Evolutionary conservation across 2,797 vertebrate species (phyloP).

Genomic region (Cossypha niveicapilla): DNA sequence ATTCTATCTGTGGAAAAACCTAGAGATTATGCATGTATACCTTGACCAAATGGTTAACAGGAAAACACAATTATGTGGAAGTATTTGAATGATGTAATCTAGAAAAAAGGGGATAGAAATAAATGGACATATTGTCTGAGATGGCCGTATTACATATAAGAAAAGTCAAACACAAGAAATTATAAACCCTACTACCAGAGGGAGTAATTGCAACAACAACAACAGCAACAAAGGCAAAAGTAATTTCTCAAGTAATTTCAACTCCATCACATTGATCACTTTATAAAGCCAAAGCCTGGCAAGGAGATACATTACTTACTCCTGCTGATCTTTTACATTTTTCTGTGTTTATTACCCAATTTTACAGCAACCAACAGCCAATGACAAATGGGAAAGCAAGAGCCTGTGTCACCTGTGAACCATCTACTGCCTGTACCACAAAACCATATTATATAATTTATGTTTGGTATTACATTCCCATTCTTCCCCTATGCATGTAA

Average conservation of each 20-base stretch:
- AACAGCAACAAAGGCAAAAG: not conserved
- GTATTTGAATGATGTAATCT: not conserved
- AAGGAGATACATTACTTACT: not conserved
- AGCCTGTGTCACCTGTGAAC: not conserved
- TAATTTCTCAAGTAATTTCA: not conserved
- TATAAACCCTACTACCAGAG: not conserved
- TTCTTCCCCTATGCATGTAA: not conserved
- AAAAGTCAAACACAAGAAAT: not conserved
- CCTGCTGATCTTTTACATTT: not conserved
- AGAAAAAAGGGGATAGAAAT: not conserved
- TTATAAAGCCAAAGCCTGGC: not conserved
- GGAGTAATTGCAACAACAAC: not conserved
- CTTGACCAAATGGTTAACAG: not conserved
- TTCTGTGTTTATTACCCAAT: not conserved
- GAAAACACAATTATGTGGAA: not conserved
- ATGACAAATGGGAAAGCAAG: not conserved
- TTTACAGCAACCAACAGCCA: not conserved
- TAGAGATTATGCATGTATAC: not conserved
- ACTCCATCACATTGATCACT: not conserved
- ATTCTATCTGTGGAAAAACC: not conserved
- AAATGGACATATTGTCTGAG: not conserved
- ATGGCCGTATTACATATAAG: not conserved
- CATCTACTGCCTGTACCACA: not conserved
- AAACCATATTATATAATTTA: not conserved
- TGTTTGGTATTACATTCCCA: not conserved